Base-by-base conservation (phyloP, 2,113 vertebrate species). In the Zosterops japonicus region DNA sequence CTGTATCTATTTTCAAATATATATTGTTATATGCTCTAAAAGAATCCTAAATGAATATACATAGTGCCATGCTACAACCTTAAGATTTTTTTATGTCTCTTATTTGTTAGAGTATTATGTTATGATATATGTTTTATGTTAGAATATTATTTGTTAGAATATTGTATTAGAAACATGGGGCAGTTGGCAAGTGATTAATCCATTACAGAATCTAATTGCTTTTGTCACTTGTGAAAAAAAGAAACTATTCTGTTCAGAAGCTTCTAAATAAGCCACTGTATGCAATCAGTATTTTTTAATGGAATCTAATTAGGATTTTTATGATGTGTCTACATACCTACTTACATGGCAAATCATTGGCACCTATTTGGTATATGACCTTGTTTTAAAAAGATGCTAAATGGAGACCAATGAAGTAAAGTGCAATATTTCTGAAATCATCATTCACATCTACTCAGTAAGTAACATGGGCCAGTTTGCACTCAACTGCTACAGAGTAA, bases 121-220 rank as follows among this genome's bases (percentile, higher is more conserved):
- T 31, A 42, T 13, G 50, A 33, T 41, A 61, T 21, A 39, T 47
- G 21, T 36, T 36, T 49, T 33, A 41, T 41, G 46, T 52, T 77
- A 63, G 35, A 63, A 63, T 52, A 78, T 52, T 74, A 65, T 61
- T 87, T 91, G 14, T 53, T 65, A 53, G 36, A 35, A 35, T 63
- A 27, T 42, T n/a, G n/a, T 52, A 8, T n/a, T 78, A n/a, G 29
- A 78, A 87, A 61, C 7, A 53, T 8, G 31, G 35, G 31, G 14
- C 69, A 89, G 64, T 77, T 85, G n/a, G 74, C 21, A 94, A 94
- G 42, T 63, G 59, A 95, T 90, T 83, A 95, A 68, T 61, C 42
- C 46, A 80, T 77, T 95, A 95, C 13, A 94, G 50, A 91, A 83
- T 53, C 46, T 42, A 72, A 95, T 21, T 67, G 75, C 8, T 77